Evolutionary conservation across 2,888 invertebrate species (phyloP), one percentile per base, ranked within the genome.

Genomic region (Octodonta nipae): DNA sequence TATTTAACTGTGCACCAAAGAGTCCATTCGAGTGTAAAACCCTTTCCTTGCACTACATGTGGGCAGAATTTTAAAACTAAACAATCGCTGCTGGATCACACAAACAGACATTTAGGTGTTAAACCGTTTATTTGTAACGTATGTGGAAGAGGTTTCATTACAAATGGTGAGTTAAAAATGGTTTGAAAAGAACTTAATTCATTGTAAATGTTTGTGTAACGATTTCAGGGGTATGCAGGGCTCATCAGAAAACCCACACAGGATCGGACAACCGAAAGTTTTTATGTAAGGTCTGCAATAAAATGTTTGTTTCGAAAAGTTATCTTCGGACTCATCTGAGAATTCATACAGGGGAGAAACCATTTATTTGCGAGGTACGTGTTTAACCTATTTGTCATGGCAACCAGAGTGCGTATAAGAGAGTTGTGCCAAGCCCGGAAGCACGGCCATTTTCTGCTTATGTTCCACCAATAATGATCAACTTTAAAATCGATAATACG

Each of bases 301-400:
- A 73, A 52, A 62, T 68, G 60, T 73, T 72, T 41, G 72, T 72
- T 3, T 70, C 71, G 31, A 73, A 72, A 47, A 71, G 70, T 42
- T 73, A 72, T 45, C 52, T 73, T 4, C 68, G 67, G 34, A 72
- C 71, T 1, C 73, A 73, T 46, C 45, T 67, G 24, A 60, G 68
- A 15, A 72, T 71, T 35, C 73, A 73, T 42, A 71, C 70, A 0
- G 71, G 71, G 0, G 71, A 72, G 42, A 71, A 71, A 42, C 70
- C 70, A 0, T 71, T 70, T 47, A 60, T 70, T 38, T 73, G 73
- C 44, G 71, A 72, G 49, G 70, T 70, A 24, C 30, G 25, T n/a
- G 15, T n/a, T n/a, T n/a, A n/a, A n/a, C n/a, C n/a, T n/a, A n/a
- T n/a, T n/a, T n/a, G n/a, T n/a, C n/a, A n/a, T n/a, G n/a, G n/a